phyloP scores from a whole-genome alignment of 2,113 vertebrate genomes.

The Cricetomys ansorgei region DNA sequence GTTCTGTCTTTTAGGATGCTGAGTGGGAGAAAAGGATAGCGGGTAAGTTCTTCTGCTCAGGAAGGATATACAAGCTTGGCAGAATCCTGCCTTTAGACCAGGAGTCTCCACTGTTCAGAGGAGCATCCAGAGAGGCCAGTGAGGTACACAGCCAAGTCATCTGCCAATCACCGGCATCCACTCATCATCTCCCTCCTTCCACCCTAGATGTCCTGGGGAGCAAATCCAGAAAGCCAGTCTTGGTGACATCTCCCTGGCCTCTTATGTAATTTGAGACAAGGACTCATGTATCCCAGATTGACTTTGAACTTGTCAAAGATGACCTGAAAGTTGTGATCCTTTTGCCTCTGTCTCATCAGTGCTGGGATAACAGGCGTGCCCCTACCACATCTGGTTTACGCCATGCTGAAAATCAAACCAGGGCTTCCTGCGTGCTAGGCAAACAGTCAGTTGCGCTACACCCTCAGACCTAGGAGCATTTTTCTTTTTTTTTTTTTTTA shows the following conservation, averaged over 20 bases:
- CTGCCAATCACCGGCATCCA: neutral
- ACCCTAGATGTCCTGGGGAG: neutral
- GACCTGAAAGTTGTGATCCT: neutral
- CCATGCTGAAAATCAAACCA: neutral
- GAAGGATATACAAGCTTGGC: accelerated
- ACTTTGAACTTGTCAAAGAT: neutral
- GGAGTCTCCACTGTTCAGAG: neutral
- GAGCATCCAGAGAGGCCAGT: neutral
- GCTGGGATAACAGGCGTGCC: neutral
- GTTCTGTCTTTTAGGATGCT: neutral
- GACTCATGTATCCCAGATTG: neutral
- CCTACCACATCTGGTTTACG: neutral
- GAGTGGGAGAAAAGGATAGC: neutral
- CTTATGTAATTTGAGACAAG: neutral
- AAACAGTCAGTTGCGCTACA: neutral
- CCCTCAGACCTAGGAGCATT: neutral
- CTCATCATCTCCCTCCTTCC: too few relatives aligned
- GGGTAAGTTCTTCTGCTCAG: neutral
- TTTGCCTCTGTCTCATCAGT: neutral
- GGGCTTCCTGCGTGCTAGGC: neutral
- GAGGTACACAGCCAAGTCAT: neutral
- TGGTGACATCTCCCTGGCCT: neutral
- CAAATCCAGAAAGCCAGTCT: neutral
- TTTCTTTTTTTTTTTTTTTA: neutral
- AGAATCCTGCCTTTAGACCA: neutral